These are phyloP conservation scores for Suricata suricatta DNA, from an alignment of 2,113 vertebrate genomes.

Conservation along the genomic window DNA sequence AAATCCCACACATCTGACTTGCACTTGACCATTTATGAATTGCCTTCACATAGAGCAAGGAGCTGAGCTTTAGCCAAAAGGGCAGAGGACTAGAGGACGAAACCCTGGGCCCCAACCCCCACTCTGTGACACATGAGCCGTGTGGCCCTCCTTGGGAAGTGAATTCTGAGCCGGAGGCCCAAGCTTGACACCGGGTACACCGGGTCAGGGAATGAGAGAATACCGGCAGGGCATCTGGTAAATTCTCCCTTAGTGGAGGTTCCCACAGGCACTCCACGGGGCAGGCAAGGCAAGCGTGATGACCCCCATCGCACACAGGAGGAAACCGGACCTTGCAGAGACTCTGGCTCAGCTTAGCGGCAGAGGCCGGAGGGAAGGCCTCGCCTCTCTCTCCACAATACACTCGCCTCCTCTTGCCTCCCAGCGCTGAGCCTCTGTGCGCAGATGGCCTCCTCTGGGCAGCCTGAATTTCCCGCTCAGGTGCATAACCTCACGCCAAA, in stretches of 20 bases:
- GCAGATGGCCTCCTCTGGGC: background rate
- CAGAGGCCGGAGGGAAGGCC: background rate
- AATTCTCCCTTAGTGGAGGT: background rate
- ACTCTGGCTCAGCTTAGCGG: background rate
- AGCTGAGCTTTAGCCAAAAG: background rate
- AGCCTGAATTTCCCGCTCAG: background rate
- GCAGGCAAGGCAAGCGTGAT: background rate
- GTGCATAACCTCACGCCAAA: background rate
- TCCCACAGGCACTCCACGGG: background rate
- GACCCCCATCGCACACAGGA: accelerated
- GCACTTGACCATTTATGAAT: background rate
- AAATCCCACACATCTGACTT: background rate
- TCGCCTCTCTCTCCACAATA: accelerated
- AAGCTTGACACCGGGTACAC: background rate
- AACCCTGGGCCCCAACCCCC: background rate
- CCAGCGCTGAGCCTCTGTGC: accelerated
- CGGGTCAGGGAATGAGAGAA: background rate
- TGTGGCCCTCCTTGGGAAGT: background rate
- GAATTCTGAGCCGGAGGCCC: background rate
- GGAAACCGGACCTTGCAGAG: background rate
- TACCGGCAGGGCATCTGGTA: accelerated
- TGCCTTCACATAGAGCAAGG: background rate
- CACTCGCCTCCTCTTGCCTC: background rate
- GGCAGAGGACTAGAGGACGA: accelerated
- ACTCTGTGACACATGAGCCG: accelerated